Evolutionary conservation across 2,113 vertebrate species (phyloP).

Genomic region (Chloebia gouldiae): DNA sequence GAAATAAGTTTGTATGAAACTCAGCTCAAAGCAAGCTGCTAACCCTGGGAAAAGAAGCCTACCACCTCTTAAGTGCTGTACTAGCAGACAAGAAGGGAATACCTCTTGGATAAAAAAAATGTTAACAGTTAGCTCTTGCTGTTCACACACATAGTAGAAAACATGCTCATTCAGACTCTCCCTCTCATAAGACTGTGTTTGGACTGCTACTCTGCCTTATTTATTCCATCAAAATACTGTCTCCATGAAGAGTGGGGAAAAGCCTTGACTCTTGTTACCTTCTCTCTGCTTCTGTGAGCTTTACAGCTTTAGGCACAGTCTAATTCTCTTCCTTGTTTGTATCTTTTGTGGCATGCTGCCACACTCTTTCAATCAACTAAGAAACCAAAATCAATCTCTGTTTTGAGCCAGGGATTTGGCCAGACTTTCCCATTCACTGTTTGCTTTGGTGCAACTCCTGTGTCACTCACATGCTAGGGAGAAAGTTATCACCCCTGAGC

Average conservation of each 20-base stretch:
- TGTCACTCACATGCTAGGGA: neutral
- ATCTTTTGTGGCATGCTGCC: neutral
- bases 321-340: neutral
- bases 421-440: neutral
- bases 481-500: neutral
- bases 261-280: neutral
- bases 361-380: neutral
- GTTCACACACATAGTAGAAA: neutral
- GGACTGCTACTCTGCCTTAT: neutral
- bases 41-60: neutral
- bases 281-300: neutral
- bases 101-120: neutral
- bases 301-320: neutral
- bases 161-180: neutral
- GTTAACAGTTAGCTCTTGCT: neutral
- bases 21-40: neutral
- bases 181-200: neutral
- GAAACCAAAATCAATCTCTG: neutral
- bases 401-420: neutral
- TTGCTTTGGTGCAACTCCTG: neutral
- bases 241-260: neutral
- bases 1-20: neutral
- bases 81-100: neutral
- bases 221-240: neutral
- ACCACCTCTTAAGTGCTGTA: neutral